Percentiles rank a stretch among this genome's conserved stretches.
Evolutionary conservation across 35 echinoderm and acorn worm genomes (phyloP).

Genomic region (Strongylocentrotus purpuratus): DNA sequence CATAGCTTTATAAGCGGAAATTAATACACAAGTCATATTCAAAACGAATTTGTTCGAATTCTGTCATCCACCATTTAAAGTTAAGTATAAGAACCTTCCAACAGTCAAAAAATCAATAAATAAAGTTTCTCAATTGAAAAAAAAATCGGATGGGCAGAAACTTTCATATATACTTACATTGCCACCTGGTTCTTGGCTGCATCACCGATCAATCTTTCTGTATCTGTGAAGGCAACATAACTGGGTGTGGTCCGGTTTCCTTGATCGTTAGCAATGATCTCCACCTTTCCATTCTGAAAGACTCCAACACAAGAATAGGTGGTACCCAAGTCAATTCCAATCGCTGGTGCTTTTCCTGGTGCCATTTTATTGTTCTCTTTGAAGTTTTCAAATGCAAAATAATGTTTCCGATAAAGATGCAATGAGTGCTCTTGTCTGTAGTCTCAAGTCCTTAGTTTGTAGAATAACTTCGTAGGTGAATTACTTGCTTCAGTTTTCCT

Average conservation of each 20-base stretch:
- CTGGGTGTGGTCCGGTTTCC: background rate
- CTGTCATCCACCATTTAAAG: no score
- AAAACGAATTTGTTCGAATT: no score
- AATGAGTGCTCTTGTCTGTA: no score
- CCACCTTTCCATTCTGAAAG: background rate
- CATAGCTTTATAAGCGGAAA: no score
- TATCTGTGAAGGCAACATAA: background rate
- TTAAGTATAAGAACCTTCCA: no score
- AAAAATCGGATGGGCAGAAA: background rate
- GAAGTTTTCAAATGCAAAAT: background rate
- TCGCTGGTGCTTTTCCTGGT: background rate
- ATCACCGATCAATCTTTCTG: background rate
- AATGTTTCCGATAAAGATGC: background rate
- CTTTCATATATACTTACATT: background rate
- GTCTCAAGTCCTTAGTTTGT: no score
- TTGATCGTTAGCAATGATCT: conserved; percentile 4
- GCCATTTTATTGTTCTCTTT: background rate
- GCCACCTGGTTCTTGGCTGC: background rate
- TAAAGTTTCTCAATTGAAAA: background rate
- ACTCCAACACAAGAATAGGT: background rate
- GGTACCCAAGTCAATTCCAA: background rate
- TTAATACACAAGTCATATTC: no score
- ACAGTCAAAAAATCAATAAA: no score
- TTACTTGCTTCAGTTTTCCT: background rate
- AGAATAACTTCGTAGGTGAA: background rate